Base-by-base conservation (phyloP, 1,140 invertebrate genomes). In the Heliconius himera region DNA sequence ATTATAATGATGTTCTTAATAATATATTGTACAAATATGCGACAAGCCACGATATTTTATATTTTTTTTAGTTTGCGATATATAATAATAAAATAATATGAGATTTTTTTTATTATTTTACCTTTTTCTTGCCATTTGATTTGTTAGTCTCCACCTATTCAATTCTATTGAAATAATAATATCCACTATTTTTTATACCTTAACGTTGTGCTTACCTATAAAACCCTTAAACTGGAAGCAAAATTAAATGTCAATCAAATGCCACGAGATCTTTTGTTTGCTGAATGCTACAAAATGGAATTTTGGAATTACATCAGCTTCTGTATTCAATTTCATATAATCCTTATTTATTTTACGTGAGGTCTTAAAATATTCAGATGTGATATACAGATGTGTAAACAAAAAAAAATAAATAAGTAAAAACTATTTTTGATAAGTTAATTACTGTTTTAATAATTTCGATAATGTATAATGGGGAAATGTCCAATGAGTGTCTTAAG, bases 211-310 rank as follows among this genome's bases (percentile, higher is more conserved):
- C 60, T 71, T 79, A 75, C 60, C 66, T 22, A 46, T 41, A 71
- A 79, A 79, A 46, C 54, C 56, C 41, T 71, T 77, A 76, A 73
- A 76, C 18, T 73, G 51, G 70, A 49, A 76, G 79, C 70, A 76
- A 76, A 80, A 80, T 80, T 80, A 77, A 80, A 80, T 74, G 79
- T 80, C 79, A 76, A 80, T 80, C 79, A 76, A 76, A 76, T 73
- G 79, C 49, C 79, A 77, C 29, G 46, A 60, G 70, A 76, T 54
- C 74, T 80, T 66, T 76, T 76, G 74, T 80, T 76, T 70, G 70
- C 26, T 73, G 71, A 73, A 80, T 80, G 74, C 36, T 77, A 74
- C 54, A 77, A 77, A 79, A 76, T 76, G 75, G 70, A 70, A 51
- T 80, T 76, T 77, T 46, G 74, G 54, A 73, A 77, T 66, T 77